These are phyloP conservation scores for Chymomyza fuscimana DNA, from an alignment of 2,888 invertebrate genomes.

Conservation along the genomic window DNA sequence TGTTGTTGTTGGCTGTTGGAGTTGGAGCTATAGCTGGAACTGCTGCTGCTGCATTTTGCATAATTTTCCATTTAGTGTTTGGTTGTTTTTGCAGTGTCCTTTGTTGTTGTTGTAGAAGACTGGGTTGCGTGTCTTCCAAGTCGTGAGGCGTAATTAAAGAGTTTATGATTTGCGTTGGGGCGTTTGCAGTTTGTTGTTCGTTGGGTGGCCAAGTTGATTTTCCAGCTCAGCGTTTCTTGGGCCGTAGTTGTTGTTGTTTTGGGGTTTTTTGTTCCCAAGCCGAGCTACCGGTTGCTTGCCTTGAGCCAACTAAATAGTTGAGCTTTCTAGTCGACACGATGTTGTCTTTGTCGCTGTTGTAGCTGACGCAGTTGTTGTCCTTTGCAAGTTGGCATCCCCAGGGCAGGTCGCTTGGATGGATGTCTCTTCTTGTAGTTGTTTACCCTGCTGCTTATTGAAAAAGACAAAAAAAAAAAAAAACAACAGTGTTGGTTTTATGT, in stretches of 20 bases:
- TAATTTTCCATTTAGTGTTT: slow-evolving; percentile 66
- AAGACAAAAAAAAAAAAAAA: slow-evolving; percentile 36
- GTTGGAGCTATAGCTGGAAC: neutral
- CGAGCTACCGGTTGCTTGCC: neutral
- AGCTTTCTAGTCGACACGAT: slow-evolving; percentile 55
- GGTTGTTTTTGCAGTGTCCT: slow-evolving; percentile 45
- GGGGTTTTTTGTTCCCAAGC: slow-evolving; percentile 51
- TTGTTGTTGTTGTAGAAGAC: neutral
- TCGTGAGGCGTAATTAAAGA: slow-evolving; percentile 74
- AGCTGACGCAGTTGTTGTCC: slow-evolving; percentile 15
- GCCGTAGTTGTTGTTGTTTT: slow-evolving; percentile 6
- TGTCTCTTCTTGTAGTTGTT: slow-evolving; percentile 1
- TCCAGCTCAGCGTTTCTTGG: slow-evolving; percentile 63
- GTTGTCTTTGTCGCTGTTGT: slow-evolving; percentile 20
- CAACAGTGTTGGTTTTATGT: neutral
- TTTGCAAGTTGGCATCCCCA: slow-evolving; percentile 6
- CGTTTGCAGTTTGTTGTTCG: slow-evolving; percentile 4
- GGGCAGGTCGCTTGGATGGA: slow-evolving; percentile 4
- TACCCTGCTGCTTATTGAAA: slow-evolving; percentile 63
- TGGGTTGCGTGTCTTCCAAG: slow-evolving; percentile 33
- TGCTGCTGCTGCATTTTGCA: slow-evolving; percentile 59
- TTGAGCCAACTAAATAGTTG: slow-evolving; percentile 16
- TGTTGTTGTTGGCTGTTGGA: slow-evolving; percentile 1
- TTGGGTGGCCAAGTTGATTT: slow-evolving; percentile 70
- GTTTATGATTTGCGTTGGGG: slow-evolving; percentile 62